These are phyloP conservation scores for Heterotilapia buettikoferi DNA, from an alignment of 2,113 vertebrate species.

Conservation along the genomic window DNA sequence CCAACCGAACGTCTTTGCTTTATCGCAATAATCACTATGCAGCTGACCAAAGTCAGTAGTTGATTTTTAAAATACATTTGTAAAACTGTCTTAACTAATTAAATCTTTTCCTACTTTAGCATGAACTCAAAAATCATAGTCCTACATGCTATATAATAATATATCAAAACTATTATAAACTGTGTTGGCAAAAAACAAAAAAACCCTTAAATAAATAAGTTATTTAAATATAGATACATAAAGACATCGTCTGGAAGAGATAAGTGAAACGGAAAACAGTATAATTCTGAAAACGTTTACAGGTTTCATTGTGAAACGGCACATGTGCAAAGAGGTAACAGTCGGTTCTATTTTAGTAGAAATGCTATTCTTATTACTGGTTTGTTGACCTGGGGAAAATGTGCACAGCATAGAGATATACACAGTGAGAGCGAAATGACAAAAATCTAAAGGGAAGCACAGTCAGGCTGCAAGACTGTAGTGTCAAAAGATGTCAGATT, in stretches of 20 bases:
- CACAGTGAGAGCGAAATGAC: neutral
- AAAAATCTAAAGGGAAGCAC: neutral
- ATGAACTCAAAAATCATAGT: neutral
- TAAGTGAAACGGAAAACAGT: neutral
- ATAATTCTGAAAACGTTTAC: neutral
- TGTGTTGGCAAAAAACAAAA: neutral
- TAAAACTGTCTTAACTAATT: neutral
- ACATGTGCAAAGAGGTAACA: slow-evolving; percentile 5
- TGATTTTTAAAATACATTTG: neutral
- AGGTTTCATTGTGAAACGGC: slow-evolving; percentile 10
- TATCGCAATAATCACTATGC: neutral
- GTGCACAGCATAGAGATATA: neutral
- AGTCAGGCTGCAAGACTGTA: neutral
- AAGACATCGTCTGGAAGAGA: slow-evolving; percentile 38
- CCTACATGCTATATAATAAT: neutral
- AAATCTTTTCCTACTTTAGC: neutral
- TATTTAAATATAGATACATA: neutral
- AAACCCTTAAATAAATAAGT: neutral
- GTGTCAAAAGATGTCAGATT: neutral
- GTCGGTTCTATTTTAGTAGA: neutral
- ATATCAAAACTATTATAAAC: neutral
- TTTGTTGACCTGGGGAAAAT: neutral
- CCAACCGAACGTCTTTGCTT: neutral
- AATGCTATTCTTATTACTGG: neutral
- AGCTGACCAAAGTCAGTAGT: neutral